Percentiles rank a stretch among this genome's conserved stretches.
Evolutionary conservation across 2,888 invertebrate species (phyloP).

Genomic region (Plebejus argus): DNA sequence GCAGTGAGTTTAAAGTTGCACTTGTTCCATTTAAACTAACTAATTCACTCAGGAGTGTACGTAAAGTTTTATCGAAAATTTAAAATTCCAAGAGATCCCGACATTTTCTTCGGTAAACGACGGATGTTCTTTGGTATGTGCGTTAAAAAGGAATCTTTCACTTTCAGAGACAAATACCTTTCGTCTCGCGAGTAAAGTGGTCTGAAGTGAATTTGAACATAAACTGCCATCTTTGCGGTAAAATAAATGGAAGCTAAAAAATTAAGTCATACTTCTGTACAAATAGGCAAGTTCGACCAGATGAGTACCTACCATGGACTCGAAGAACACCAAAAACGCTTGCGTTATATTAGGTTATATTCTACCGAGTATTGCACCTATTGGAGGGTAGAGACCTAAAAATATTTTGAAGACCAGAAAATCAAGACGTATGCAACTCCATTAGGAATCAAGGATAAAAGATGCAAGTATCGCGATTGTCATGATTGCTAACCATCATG

Average conservation of each 20-base stretch:
- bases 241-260: background rate
- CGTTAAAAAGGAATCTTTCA: slow-evolving; percentile 18
- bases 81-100: slow-evolving; percentile 45
- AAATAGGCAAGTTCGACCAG: background rate
- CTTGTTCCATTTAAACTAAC: slow-evolving; percentile 44
- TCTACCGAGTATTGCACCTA: background rate
- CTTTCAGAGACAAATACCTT: slow-evolving; percentile 3
- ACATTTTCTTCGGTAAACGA: slow-evolving; percentile 34
- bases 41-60: slow-evolving; percentile 44
- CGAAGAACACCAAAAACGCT: background rate
- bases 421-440: background rate
- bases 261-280: background rate
- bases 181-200: background rate
- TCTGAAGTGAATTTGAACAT: background rate
- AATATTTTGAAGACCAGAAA: background rate
- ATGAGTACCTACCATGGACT: background rate
- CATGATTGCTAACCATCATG: background rate
- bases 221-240: background rate
- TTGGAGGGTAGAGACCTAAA: background rate
- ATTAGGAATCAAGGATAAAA: too few relatives aligned
- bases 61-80: slow-evolving; percentile 48
- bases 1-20: slow-evolving; percentile 43
- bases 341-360: background rate
- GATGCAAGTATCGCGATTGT: background rate
- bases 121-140: background rate